A percentile compares a stretch with the other conserved stretches of the same genome.
These are phyloP conservation scores for Trimorus sp. DNA, from an alignment of 2,888 invertebrate genomes.

Conservation along the genomic window DNA sequence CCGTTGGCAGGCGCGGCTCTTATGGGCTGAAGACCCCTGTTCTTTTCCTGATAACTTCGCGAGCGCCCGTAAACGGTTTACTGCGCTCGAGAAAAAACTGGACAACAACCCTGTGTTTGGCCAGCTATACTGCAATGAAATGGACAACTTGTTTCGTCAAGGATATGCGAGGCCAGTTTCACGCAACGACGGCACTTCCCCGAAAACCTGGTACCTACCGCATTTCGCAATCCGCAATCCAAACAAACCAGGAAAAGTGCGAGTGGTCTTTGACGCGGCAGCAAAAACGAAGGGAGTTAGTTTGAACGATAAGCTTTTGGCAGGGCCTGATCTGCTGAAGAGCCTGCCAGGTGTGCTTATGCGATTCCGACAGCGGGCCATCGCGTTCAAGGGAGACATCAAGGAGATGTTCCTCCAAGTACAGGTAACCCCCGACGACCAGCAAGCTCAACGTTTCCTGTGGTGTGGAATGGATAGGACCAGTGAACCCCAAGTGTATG, in stretches of 20 bases:
- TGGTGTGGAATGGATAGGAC: constrained; percentile 45
- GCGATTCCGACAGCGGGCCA: constrained; percentile 73
- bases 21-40: constrained; percentile 32
- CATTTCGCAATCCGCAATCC: constrained; percentile 53
- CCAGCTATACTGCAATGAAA: constrained; percentile 17
- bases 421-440: constrained; percentile 66
- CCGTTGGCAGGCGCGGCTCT: constrained; percentile 38
- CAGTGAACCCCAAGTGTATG: constrained; percentile 48
- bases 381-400: constrained; percentile 74
- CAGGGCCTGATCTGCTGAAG: constrained; percentile 73
- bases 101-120: constrained; percentile 31
- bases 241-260: constrained; percentile 70
- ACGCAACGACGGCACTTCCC: too few relatives aligned
- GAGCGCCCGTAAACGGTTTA: constrained; percentile 16
- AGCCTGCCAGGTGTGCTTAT: constrained; percentile 74
- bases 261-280: constrained; percentile 74
- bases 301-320: constrained; percentile 65
- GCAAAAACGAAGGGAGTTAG: constrained; percentile 68
- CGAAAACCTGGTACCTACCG: constrained; percentile 39
- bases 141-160: constrained; percentile 22
- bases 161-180: constrained; percentile 39
- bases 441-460: constrained; percentile 65
- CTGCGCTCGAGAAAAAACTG: constrained; percentile 26
- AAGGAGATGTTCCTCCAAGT: constrained; percentile 73
- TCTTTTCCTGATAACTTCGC: constrained; percentile 8